Evolutionary conservation across 2,888 invertebrate species (phyloP), one percentile per base, ranked within the genome.

Genomic region (Lobophora halterata): DNA sequence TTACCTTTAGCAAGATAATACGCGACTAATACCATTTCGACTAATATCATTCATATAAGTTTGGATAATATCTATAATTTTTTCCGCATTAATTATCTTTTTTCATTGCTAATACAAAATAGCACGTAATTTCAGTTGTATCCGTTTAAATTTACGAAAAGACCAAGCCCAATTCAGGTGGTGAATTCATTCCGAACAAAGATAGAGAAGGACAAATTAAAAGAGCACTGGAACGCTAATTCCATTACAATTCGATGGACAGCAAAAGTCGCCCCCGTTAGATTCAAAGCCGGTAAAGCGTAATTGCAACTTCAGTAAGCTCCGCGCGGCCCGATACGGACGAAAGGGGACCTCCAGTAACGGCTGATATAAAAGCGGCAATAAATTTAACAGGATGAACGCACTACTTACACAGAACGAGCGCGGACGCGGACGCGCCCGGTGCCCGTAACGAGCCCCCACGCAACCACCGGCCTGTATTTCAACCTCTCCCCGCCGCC

Each of bases 301-400:
- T 86, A 86, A 87, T 86, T 86, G 87, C 85, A 79, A 85, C 80
- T 85, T 77, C 72, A 82, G 82, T 85, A 85, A 86, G 85, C 82
- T 80, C 77, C 81, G 74, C 77, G 75, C 72, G 70, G 75, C 69
- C 80, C 77, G 83, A 85, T 83, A 82, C 80, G 79, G 77, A 75
- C 81, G 79, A 77, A 80, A 83, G 80, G 83, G 85, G 80, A 76
- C 78, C 77, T 77, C 79, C 80, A 71, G 80, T 82, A 82, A 81
- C 81, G 83, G 80, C 79, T 81, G 83, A 86, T 86, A 86, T 86
- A 86, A 85, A 85, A 85, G 85, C 82, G 78, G 79, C 83, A 82
- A 86, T 87, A 87, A 87, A 87, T 87, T 87, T 81, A 80, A 81
- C 82, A 82, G 86, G 85, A 87, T 87, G 82, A 85, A 86, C 86